Base-by-base conservation (phyloP, 2,888 invertebrate species). In the Drepana falcataria region DNA sequence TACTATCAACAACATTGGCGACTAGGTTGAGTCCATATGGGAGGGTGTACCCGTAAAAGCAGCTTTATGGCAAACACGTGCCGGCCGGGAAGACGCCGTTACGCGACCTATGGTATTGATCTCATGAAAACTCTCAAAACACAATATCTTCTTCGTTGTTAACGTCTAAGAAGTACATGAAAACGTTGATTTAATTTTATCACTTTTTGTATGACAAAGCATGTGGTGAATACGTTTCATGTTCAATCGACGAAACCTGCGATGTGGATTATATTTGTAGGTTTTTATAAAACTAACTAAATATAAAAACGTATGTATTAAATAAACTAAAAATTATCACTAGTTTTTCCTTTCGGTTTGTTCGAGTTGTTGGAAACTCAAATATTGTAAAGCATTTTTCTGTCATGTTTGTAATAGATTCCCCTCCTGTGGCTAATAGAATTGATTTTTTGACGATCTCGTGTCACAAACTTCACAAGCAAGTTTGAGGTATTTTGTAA, bases 1-100 rank as follows among this genome's bases (percentile, higher is more conserved):
- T 61, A 64, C 64, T 60, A 37, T 4, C 37, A 21, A 21, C 37
- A 4, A 37, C 37, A 4, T 67, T 68, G 71, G 67, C 71, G 76
- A 69, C 66, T 73, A 65, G 63, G 66, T 67, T 66, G 71, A 72
- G 69, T 64, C 69, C 73, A 77, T 75, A 61, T 75, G 77, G 79
- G 81, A 75, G 69, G 75, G 69, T 66, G 77, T 69, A 79, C 77
- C 75, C 77, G 79, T 84, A 81, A 85, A 85, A 83, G 77, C 81
- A 83, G 82, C 83, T 90, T 90, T 90, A 90, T 81, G 82, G 82
- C 78, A 66, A 73, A 83, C 90, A 89, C 88, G 88, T 89, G 87
- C 77, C 79, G 73, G 66, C 71, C 68, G 60, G 61, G 68, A 72
- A 76, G 71, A 72, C 67, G 68, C 61, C 65, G 59, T 77, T 21